Conservation (phyloP, 2,113 vertebrate species). For the Centropristis striata region DNA sequence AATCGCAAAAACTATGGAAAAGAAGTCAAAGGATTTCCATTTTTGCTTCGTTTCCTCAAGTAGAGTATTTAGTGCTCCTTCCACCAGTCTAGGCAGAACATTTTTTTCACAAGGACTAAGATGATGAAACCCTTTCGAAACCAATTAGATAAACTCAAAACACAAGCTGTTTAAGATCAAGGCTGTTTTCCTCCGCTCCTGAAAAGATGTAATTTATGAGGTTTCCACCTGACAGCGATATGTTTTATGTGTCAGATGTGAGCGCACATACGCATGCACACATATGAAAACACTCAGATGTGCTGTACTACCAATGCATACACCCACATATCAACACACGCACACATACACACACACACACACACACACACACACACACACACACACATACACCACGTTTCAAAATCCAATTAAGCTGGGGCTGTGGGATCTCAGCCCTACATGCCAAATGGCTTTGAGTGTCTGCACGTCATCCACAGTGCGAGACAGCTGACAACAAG, state of each 20-base stretch:
- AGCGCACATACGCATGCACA: conserved; percentile 1
- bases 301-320: conserved; percentile 33
- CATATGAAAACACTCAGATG: conserved; percentile 44
- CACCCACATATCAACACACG: conserved; percentile 41
- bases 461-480: conserved; percentile 66
- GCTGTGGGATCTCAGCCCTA: conserved; percentile 68
- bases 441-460: conserved; percentile 73
- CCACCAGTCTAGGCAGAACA: neutral
- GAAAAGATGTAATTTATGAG: conserved; percentile 32
- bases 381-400: conserved; percentile 44
- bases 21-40: neutral
- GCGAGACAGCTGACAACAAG: conserved; percentile 75
- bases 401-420: conserved; percentile 76
- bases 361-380: conserved; percentile 43
- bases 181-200: conserved; percentile 32
- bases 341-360: conserved; percentile 22
- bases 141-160: conserved; percentile 52
- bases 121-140: conserved; percentile 44
- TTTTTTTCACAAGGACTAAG: neutral
- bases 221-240: conserved; percentile 54
- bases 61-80: neutral
- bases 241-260: conserved; percentile 47
- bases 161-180: conserved; percentile 56
- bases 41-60: neutral
- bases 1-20: neutral